Evolutionary conservation across 2,113 vertebrate species (phyloP).

Genomic region (Phrynosoma platyrhinos): DNA sequence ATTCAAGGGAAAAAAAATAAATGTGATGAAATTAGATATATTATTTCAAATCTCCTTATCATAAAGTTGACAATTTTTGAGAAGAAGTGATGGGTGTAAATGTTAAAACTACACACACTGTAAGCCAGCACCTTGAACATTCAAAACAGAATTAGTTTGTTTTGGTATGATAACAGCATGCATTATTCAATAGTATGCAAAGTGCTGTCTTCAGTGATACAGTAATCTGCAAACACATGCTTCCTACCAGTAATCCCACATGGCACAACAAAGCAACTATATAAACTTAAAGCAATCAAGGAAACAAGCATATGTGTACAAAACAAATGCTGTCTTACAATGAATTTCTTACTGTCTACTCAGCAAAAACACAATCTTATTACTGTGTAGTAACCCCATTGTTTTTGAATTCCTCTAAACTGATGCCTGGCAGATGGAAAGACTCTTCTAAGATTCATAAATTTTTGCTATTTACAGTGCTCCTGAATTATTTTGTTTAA

Average conservation of each 20-base stretch:
- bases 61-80: neutral
- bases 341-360: neutral
- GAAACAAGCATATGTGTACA: neutral
- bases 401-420: neutral
- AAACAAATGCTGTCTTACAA: neutral
- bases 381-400: neutral
- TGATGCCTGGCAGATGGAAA: neutral
- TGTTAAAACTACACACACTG: neutral
- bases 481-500: slow-evolving; percentile 49
- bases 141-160: neutral
- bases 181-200: neutral
- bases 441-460: slow-evolving; percentile 36
- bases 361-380: neutral
- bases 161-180: neutral
- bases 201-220: neutral
- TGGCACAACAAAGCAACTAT: neutral
- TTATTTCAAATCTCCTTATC: no score
- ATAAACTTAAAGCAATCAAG: neutral
- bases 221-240: neutral
- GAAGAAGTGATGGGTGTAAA: neutral
- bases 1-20: no score
- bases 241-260: neutral
- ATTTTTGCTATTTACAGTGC: slow-evolving; percentile 45
- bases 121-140: neutral
- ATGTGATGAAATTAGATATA: no score